Percentiles rank a stretch among this genome's conserved stretches.
These are phyloP conservation scores for Zaprionus gabonicus DNA, from an alignment of 1,140 invertebrate genomes.

Conservation along the genomic window DNA sequence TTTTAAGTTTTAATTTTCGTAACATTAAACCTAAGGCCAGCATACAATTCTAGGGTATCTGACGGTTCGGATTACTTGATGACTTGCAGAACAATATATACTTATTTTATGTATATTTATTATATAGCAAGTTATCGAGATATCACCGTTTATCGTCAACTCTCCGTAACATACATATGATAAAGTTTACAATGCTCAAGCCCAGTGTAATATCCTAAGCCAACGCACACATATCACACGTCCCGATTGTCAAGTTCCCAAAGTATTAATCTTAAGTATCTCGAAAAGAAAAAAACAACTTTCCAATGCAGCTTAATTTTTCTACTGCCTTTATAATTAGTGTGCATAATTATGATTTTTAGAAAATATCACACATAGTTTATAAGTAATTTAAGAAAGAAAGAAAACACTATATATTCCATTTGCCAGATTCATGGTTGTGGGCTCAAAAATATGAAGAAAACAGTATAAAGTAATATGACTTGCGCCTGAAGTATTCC, in stretches of 20 bases:
- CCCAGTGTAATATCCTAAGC: constrained; percentile 70
- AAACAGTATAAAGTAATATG: constrained; percentile 12
- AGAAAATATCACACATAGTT: constrained; percentile 34
- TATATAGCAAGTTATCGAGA: background rate
- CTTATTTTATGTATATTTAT: background rate
- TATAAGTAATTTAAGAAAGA: constrained; percentile 22
- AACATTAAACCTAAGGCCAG: constrained; percentile 20
- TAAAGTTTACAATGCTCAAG: constrained; percentile 47
- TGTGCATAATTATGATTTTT: constrained; percentile 33
- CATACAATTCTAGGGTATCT: constrained; percentile 1
- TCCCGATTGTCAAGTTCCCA: constrained; percentile 67
- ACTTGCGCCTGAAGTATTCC: constrained; percentile 57
- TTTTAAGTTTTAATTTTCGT: constrained; percentile 13
- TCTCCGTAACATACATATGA: constrained; percentile 6
- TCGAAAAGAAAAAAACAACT: constrained; percentile 41
- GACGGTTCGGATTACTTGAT: background rate
- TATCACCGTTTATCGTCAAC: background rate
- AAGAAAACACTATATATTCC: constrained; percentile 32
- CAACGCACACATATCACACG: constrained; percentile 71
- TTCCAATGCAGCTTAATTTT: constrained; percentile 55
- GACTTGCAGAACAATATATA: background rate
- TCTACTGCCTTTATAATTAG: constrained; percentile 44
- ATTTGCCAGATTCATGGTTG: constrained; percentile 28
- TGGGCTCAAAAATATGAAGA: constrained; percentile 16
- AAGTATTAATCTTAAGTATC: constrained; percentile 74